Evolutionary conservation across 2,888 invertebrate species (phyloP).

Genomic region (Coelopa pilipes): DNA sequence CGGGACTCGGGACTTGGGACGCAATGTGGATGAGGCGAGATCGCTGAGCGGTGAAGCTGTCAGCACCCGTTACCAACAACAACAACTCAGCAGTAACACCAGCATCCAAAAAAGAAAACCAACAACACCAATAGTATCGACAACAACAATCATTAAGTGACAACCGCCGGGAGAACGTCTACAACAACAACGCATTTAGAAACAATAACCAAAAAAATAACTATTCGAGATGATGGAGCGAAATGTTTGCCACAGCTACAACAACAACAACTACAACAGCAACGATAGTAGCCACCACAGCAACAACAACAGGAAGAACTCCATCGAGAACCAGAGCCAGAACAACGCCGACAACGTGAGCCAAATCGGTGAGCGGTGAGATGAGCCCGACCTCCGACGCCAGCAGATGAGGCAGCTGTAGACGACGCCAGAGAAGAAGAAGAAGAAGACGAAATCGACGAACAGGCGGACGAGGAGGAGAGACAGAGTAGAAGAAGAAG

Average conservation of each 20-base stretch:
- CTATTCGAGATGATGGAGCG: neutral
- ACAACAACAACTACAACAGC: no score
- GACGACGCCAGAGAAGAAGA: slow-evolving; percentile 5
- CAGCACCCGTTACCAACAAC: slow-evolving; percentile 34
- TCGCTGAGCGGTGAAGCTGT: slow-evolving; percentile 35
- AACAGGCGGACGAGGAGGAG: neutral
- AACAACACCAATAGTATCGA: slow-evolving; percentile 43
- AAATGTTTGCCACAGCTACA: slow-evolving; percentile 26
- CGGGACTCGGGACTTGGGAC: no score
- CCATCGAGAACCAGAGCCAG: no score
- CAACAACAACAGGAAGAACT: no score
- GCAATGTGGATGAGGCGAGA: no score
- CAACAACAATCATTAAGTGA: slow-evolving; percentile 35
- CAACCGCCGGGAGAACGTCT: slow-evolving; percentile 29
- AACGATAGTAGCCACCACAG: no score
- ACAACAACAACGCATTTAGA: no score
- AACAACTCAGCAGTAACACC: neutral
- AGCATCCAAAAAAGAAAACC: slow-evolving; percentile 35
- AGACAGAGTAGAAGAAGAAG: slow-evolving; percentile 36
- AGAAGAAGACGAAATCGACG: slow-evolving; percentile 17
- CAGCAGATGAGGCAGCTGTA: slow-evolving; percentile 53
- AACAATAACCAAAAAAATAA: no score
- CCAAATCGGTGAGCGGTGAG: slow-evolving; percentile 54
- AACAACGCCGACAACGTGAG: slow-evolving; percentile 22
- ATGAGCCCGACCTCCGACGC: slow-evolving; percentile 50